phyloP scores from a whole-genome alignment of 2,797 vertebrate genomes.

The Ataeniobius toweri region DNA sequence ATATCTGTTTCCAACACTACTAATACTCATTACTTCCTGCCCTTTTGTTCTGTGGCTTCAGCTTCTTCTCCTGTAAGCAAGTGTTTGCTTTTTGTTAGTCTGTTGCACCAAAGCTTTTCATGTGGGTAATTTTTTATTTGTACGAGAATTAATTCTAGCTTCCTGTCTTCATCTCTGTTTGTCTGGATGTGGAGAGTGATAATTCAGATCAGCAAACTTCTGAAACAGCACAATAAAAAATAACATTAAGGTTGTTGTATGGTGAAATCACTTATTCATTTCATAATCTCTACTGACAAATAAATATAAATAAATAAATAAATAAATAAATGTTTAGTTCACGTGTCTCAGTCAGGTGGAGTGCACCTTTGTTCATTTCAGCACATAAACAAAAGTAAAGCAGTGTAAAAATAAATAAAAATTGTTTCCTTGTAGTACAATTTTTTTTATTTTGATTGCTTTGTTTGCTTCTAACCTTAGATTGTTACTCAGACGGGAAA shows the following conservation, averaged over 20 bases:
- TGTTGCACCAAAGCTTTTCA: slow-evolving; percentile 35
- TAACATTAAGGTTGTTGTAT: not conserved
- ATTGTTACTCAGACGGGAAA: too few species aligned
- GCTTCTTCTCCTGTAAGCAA: not conserved
- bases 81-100: slow-evolving; percentile 19
- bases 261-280: not conserved
- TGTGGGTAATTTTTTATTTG: slow-evolving; percentile 38
- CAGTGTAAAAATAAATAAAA: too few species aligned
- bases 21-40: not conserved
- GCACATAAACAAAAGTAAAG: too few species aligned
- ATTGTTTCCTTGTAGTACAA: too few species aligned
- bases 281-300: not conserved
- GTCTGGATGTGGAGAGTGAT: slow-evolving; percentile 29
- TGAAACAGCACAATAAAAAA: too few species aligned
- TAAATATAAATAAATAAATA: too few species aligned
- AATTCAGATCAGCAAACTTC: slow-evolving; percentile 34
- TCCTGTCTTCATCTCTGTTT: slow-evolving; percentile 41
- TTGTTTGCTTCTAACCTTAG: too few species aligned
- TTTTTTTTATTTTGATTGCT: too few species aligned
- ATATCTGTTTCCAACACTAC: too few species aligned
- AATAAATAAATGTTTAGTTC: too few species aligned
- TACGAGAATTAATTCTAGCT: slow-evolving; percentile 49
- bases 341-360: too few species aligned
- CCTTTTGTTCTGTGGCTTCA: not conserved
- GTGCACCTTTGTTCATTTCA: too few species aligned